A percentile compares a stretch with the other conserved stretches of the same genome.
Evolutionary conservation across 2,113 vertebrate genomes (phyloP).

Genomic region (Ammospiza caudacuta): DNA sequence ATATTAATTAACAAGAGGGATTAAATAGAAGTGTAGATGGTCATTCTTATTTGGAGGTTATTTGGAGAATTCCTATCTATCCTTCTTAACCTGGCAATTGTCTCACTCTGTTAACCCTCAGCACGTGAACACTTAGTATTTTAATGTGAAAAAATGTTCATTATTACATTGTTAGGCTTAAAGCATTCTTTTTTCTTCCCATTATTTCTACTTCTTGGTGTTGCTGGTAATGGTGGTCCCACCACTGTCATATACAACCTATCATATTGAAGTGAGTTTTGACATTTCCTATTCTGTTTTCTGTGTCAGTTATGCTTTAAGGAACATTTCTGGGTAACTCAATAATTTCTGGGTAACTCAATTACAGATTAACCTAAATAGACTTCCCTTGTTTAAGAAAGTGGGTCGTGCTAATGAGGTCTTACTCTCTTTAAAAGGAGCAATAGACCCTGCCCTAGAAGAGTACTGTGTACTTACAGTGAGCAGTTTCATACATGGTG

Average conservation of each 20-base stretch:
- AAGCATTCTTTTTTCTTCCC: neutral
- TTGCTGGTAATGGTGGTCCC: neutral
- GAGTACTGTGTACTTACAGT: neutral
- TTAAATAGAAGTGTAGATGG: neutral
- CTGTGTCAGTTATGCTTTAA: neutral
- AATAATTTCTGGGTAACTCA: neutral
- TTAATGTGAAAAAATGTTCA: neutral
- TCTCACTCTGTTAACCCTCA: neutral
- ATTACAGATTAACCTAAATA: neutral
- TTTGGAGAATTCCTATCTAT: neutral
- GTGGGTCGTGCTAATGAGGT: neutral
- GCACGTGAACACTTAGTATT: neutral
- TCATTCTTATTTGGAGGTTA: neutral
- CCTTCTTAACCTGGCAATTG: neutral
- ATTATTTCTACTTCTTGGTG: neutral
- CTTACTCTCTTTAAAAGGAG: neutral
- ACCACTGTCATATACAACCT: neutral
- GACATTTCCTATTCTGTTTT: neutral
- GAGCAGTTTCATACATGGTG: neutral
- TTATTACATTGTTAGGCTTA: neutral
- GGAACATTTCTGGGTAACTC: neutral
- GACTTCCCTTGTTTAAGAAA: neutral
- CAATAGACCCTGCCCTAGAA: neutral
- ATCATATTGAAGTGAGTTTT: neutral
- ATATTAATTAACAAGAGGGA: neutral